Conservation (phyloP, 2,113 vertebrate genomes). For the Cyprinodon tularosa region DNA sequence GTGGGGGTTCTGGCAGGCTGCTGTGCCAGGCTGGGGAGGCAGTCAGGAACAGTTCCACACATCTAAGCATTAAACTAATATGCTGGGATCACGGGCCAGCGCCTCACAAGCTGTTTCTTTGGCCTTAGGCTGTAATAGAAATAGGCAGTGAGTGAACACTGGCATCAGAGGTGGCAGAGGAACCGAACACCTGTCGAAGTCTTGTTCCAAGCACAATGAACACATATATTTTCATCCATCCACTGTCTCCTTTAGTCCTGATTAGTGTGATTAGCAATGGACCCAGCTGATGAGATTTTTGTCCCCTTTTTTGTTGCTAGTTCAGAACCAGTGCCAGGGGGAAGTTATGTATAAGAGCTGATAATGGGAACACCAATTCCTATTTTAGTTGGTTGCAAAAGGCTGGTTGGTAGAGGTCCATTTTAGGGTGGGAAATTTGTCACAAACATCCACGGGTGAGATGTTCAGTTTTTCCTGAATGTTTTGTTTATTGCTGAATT, state of each 20-base stretch:
- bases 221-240: slow-evolving; percentile 61
- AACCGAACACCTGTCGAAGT: slow-evolving; percentile 76
- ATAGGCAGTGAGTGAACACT: slow-evolving; percentile 58
- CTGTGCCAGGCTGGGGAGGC: slow-evolving; percentile 46
- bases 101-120: slow-evolving; percentile 76
- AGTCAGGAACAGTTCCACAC: slow-evolving; percentile 66
- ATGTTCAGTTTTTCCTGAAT: background rate
- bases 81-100: slow-evolving; percentile 75
- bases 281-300: slow-evolving; percentile 58
- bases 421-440: slow-evolving; percentile 35
- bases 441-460: background rate
- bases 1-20: slow-evolving; percentile 26
- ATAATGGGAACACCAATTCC: slow-evolving; percentile 38
- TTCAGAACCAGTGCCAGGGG: slow-evolving; percentile 18
- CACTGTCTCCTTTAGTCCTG: slow-evolving; percentile 58
- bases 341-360: slow-evolving; percentile 24
- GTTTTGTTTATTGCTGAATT: too few relatives aligned
- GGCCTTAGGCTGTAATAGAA: slow-evolving; percentile 68
- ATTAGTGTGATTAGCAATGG: slow-evolving; percentile 67
- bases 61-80: slow-evolving; percentile 79
- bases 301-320: background rate
- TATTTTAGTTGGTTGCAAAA: slow-evolving; percentile 33
- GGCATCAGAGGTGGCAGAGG: slow-evolving; percentile 62
- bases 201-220: slow-evolving; percentile 69
- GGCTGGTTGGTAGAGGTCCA: slow-evolving; percentile 41